These are phyloP conservation scores for Chlorops oryzae DNA, from an alignment of 1,140 invertebrate species.

Conservation along the genomic window DNA sequence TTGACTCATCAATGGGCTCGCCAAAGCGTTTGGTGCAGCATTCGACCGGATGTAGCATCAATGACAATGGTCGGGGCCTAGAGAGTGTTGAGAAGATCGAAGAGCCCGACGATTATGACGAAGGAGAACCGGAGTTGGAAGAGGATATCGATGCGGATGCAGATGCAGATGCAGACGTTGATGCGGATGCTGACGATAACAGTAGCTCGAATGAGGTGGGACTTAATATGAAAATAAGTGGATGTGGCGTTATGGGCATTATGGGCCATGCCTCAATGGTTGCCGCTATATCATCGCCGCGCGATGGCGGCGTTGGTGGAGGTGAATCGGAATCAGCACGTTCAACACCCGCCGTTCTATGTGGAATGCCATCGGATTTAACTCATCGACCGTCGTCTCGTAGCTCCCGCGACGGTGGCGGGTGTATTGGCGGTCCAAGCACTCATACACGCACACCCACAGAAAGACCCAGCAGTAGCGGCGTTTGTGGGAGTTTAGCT, in stretches of 20 bases:
- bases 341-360: conserved; percentile 22
- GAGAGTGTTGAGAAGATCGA: conserved; percentile 28
- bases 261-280: too few species aligned
- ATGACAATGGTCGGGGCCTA: conserved; percentile 19
- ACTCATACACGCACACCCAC: background rate
- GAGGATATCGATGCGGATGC: too few species aligned
- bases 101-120: conserved; percentile 39
- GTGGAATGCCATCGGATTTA: conserved; percentile 30
- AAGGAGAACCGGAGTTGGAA: conserved; percentile 42
- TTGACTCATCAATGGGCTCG: background rate
- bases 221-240: conserved; percentile 42
- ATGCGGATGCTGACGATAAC: too few species aligned
- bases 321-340: conserved; percentile 27
- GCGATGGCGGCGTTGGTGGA: conserved; percentile 12
- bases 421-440: background rate
- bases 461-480: conserved; percentile 20
- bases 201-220: conserved; percentile 43
- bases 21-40: conserved; percentile 20
- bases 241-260: too few species aligned
- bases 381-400: conserved; percentile 36
- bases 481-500: conserved; percentile 14
- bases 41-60: conserved; percentile 17
- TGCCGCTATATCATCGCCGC: conserved; percentile 34
- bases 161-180: too few species aligned
- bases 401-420: conserved; percentile 25